These are phyloP conservation scores for Amphiprion ocellaris DNA, from an alignment of 2,113 vertebrate species.

Conservation along the genomic window DNA sequence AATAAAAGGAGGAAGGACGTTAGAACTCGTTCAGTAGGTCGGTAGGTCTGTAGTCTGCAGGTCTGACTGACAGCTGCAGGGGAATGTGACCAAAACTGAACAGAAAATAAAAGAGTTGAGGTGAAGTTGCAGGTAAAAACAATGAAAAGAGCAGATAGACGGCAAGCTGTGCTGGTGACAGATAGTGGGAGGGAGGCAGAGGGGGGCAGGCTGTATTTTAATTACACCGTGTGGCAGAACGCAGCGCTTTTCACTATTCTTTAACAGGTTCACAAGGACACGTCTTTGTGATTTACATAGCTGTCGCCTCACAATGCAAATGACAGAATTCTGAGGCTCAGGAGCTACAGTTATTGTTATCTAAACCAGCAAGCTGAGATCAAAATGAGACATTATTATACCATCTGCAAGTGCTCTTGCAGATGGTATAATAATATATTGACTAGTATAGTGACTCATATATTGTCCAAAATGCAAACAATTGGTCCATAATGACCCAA, in stretches of 20 bases:
- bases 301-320: not conserved
- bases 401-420: not conserved
- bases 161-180: conserved; percentile 4
- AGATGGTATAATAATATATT: not conserved
- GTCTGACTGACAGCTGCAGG: not conserved
- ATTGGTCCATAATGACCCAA: too few relatives aligned
- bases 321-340: not conserved
- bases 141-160: not conserved
- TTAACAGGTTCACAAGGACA: not conserved
- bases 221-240: not conserved
- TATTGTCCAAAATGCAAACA: too few relatives aligned
- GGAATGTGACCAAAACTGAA: not conserved
- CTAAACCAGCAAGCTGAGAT: not conserved
- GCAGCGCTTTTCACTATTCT: not conserved
- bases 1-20: not conserved
- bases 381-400: not conserved
- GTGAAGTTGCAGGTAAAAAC: not conserved
- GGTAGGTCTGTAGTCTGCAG: not conserved
- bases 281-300: not conserved
- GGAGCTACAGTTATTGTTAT: not conserved
- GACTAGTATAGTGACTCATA: too few relatives aligned
- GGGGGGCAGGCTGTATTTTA: not conserved
- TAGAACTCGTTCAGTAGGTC: not conserved
- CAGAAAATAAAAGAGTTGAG: not conserved
- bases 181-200: not conserved